phyloP scores from a whole-genome alignment of 2,113 vertebrate genomes.

The Grallaria varia region DNA sequence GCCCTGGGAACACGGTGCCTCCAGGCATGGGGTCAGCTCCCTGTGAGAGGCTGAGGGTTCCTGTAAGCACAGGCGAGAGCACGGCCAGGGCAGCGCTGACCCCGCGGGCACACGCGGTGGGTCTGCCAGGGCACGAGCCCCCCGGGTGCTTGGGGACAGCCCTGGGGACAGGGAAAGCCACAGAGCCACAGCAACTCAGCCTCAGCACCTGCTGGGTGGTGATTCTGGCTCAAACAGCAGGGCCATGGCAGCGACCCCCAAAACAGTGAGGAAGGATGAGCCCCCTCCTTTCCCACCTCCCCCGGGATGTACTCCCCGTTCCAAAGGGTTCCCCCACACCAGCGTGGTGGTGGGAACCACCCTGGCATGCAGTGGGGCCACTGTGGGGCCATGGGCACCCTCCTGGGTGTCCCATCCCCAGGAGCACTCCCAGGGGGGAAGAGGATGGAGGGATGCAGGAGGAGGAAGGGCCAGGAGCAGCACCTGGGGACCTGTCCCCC shows the following conservation, averaged over 20 bases:
- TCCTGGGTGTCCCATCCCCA: rapidly evolving
- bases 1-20: background rate
- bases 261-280: background rate
- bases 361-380: rapidly evolving
- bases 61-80: background rate
- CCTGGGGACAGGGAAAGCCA: background rate
- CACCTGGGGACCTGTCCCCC: background rate
- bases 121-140: rapidly evolving
- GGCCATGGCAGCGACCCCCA: rapidly evolving
- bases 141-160: rapidly evolving
- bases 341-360: rapidly evolving
- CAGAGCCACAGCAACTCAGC: background rate
- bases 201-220: rapidly evolving
- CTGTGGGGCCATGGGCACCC: rapidly evolving
- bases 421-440: rapidly evolving
- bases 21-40: background rate
- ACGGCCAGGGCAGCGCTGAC: background rate
- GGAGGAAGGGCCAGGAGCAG: background rate
- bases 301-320: rapidly evolving
- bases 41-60: background rate
- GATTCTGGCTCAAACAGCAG: background rate
- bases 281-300: too few species aligned
- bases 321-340: background rate
- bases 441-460: background rate
- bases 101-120: background rate